Conservation (phyloP, 2,888 invertebrate genomes). For the Euphydryas editha region DNA sequence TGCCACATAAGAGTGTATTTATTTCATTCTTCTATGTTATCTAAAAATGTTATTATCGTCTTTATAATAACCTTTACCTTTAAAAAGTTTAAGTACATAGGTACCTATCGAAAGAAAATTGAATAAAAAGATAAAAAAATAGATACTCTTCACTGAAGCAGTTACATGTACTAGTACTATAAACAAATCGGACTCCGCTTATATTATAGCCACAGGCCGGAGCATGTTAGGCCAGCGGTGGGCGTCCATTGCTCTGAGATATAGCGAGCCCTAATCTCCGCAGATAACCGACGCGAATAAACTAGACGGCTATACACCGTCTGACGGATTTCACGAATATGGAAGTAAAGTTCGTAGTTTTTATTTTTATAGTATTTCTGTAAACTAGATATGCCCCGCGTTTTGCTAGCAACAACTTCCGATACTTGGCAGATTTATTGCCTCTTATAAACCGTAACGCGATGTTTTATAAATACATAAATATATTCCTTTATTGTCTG, state of each 20-base stretch:
- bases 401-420: background rate
- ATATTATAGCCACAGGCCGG: conserved; percentile 41
- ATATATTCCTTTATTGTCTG: too few relatives aligned
- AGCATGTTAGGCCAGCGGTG: conserved; percentile 57
- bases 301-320: conserved; percentile 48
- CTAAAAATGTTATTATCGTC: too few relatives aligned
- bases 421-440: background rate
- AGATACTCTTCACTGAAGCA: conserved; percentile 11
- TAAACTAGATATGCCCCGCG: background rate
- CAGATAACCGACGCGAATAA: conserved; percentile 67
- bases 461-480: too few relatives aligned
- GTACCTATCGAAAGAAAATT: background rate
- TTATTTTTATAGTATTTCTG: background rate
- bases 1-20: too few relatives aligned
- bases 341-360: conserved; percentile 11
- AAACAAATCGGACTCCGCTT: conserved; percentile 23
- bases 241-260: conserved; percentile 61
- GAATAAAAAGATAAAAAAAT: background rate
- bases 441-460: too few relatives aligned
- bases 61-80: too few relatives aligned
- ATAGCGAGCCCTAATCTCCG: conserved; percentile 65
- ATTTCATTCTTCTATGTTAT: too few relatives aligned
- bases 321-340: conserved; percentile 28
- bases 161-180: conserved; percentile 25
- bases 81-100: too few relatives aligned